Evolutionary conservation across 1,140 invertebrate genomes (phyloP).

Genomic region (Leptopilina boulardi): DNA sequence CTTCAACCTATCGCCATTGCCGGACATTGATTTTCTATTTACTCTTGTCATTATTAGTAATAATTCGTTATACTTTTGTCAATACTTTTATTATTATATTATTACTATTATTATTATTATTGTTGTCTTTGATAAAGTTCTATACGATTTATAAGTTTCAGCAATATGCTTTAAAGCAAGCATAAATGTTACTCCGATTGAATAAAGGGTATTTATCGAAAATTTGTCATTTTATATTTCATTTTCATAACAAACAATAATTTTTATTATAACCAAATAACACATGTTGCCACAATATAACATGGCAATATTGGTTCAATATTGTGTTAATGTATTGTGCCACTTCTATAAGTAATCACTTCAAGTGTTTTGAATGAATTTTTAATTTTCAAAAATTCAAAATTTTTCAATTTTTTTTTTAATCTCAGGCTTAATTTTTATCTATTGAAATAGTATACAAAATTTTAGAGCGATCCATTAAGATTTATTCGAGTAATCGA

Average conservation of each 20-base stretch:
- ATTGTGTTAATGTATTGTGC: too few relatives aligned
- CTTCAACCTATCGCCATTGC: neutral
- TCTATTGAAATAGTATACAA: too few relatives aligned
- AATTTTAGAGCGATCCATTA: too few relatives aligned
- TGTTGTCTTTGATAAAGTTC: slow-evolving; percentile 75
- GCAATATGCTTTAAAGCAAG: slow-evolving; percentile 74
- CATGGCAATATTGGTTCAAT: too few relatives aligned
- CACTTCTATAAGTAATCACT: too few relatives aligned
- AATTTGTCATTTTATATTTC: slow-evolving; percentile 58
- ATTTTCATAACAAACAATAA: neutral
- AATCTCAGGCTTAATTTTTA: too few relatives aligned
- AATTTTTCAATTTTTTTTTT: too few relatives aligned
- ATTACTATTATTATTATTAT: slow-evolving; percentile 70
- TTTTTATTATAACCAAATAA: too few relatives aligned
- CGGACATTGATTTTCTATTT: neutral
- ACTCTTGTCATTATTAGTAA: neutral
- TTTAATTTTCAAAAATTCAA: too few relatives aligned
- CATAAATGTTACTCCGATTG: slow-evolving; percentile 77
- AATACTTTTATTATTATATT: slow-evolving; percentile 51
- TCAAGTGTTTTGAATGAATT: too few relatives aligned
- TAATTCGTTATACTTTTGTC: slow-evolving; percentile 39
- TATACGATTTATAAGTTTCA: slow-evolving; percentile 72
- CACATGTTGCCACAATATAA: too few relatives aligned
- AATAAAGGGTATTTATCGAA: slow-evolving; percentile 77
- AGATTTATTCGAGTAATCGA: too few relatives aligned